Percentiles rank a stretch among this genome's conserved stretches.
Evolutionary conservation across 2,113 vertebrate species (phyloP).

Genomic region (Saimiri boliviensis): DNA sequence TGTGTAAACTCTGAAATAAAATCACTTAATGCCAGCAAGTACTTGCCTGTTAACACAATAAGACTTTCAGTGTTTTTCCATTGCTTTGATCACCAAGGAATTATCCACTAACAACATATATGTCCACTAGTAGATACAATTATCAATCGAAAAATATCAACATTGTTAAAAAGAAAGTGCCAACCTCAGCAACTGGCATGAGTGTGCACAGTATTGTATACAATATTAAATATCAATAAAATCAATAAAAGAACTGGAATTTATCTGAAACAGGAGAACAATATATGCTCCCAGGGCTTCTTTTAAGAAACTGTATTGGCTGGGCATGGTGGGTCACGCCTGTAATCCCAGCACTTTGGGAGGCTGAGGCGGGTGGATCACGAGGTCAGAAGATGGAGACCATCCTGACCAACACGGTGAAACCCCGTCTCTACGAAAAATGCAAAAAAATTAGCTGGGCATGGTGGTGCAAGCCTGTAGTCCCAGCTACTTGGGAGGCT

Average conservation of each 20-base stretch:
- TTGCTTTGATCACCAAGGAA: neutral
- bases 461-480: too few species aligned
- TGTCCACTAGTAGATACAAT: slow-evolving; percentile 53
- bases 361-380: too few species aligned
- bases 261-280: neutral
- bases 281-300: neutral
- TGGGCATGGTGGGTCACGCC: too few species aligned
- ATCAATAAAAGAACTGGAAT: neutral
- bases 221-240: neutral
- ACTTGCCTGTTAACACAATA: neutral
- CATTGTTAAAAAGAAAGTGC: neutral
- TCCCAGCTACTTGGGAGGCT: too few species aligned
- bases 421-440: too few species aligned
- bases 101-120: neutral
- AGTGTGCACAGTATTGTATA: neutral
- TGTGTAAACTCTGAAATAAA: slow-evolving; percentile 16
- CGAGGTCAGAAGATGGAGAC: too few species aligned
- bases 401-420: too few species aligned
- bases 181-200: neutral
- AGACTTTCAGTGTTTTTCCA: neutral
- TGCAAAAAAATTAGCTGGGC: too few species aligned
- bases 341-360: too few species aligned
- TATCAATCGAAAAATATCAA: neutral
- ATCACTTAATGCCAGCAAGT: neutral
- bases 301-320: neutral